phyloP scores from a whole-genome alignment of 2,113 vertebrate species.

The Leptodactylus fuscus region DNA sequence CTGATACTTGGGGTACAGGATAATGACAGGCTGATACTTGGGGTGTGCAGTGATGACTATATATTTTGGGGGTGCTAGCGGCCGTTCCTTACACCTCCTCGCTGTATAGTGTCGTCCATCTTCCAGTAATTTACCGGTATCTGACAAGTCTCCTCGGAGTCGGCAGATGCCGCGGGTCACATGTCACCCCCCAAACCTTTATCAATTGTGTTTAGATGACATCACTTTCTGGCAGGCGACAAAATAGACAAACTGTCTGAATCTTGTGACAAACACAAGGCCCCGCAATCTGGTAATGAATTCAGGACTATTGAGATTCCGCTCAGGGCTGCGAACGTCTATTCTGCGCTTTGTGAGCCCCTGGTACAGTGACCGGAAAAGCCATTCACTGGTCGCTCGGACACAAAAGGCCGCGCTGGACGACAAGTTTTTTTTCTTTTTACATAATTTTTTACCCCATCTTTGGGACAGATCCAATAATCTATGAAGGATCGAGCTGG shows the following conservation, averaged over 20 bases:
- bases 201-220: slow-evolving; percentile 33
- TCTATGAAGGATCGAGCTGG: not conserved
- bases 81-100: no score
- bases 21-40: no score
- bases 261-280: slow-evolving; percentile 16
- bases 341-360: slow-evolving; percentile 26
- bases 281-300: slow-evolving; percentile 28
- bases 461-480: slow-evolving; percentile 17
- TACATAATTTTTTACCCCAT: not conserved
- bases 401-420: slow-evolving; percentile 43
- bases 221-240: slow-evolving; percentile 50
- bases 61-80: no score
- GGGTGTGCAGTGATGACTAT: no score
- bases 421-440: slow-evolving; percentile 1
- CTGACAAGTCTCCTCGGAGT: not conserved
- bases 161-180: slow-evolving; percentile 37
- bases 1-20: no score
- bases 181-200: not conserved
- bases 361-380: slow-evolving; percentile 54
- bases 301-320: slow-evolving; percentile 34
- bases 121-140: not conserved
- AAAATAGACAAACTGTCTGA: slow-evolving; percentile 50
- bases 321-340: not conserved
- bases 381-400: slow-evolving; percentile 5
- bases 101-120: not conserved